phyloP scores from a whole-genome alignment of 1,140 invertebrate species.

The Medauroidea extradentata region DNA sequence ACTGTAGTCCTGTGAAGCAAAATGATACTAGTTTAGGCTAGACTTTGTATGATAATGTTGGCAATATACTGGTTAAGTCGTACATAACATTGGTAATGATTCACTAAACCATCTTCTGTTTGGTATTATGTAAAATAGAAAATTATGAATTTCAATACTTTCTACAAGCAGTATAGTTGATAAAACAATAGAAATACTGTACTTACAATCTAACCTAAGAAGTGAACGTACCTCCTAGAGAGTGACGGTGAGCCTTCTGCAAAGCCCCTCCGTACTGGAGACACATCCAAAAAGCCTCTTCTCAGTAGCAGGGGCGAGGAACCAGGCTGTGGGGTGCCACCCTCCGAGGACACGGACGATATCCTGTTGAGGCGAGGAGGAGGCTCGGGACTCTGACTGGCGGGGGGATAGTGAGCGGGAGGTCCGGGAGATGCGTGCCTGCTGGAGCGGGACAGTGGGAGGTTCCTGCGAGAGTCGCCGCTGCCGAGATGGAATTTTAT shows the following conservation, averaged over 20 bases:
- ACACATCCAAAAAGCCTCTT: conserved; percentile 51
- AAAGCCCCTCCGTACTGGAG: conserved; percentile 21
- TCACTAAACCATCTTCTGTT: too few species aligned
- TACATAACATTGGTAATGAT: too few species aligned
- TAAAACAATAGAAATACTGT: too few species aligned
- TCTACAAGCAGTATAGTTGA: too few species aligned
- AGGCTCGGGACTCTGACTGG: conserved; percentile 58
- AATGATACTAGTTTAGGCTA: too few species aligned
- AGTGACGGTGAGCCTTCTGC: conserved; percentile 47
- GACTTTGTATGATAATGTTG: too few species aligned
- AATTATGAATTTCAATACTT: too few species aligned
- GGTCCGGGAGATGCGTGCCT: conserved; percentile 17
- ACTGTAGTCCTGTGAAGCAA: too few species aligned
- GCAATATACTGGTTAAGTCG: too few species aligned
- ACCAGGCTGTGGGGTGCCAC: conserved; percentile 32
- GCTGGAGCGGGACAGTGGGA: conserved; percentile 8
- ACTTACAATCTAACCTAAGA: background rate
- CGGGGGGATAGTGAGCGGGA: conserved; percentile 31
- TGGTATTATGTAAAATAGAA: too few species aligned
- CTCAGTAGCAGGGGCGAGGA: conserved; percentile 54
- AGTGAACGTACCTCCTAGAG: conserved; percentile 51
- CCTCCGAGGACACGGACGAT: conserved; percentile 33
- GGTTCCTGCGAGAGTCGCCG: background rate
- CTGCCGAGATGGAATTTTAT: conserved; percentile 61
- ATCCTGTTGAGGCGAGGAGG: conserved; percentile 58